phyloP scores from a whole-genome alignment of 2,113 vertebrate species.

The Platysteira castanea region DNA sequence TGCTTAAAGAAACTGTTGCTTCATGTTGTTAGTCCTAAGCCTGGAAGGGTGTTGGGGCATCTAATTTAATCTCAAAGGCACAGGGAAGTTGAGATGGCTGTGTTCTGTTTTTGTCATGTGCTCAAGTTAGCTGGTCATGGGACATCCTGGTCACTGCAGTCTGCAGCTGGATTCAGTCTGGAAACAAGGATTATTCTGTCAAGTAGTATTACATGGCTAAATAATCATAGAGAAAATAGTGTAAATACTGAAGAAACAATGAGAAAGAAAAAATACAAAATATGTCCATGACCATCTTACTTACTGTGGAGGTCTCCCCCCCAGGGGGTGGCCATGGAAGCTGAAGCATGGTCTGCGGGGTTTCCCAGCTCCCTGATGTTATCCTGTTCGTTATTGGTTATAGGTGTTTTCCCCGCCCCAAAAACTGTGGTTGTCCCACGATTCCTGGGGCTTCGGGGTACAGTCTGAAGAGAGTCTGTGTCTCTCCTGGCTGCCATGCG shows the following conservation, averaged over 20 bases:
- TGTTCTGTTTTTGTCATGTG: background rate
- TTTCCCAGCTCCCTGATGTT: too few relatives aligned
- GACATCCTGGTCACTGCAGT: background rate
- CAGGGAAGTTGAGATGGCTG: background rate
- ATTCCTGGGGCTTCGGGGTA: too few relatives aligned
- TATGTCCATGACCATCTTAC: fast-evolving
- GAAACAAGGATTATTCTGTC: background rate
- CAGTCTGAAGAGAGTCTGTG: too few relatives aligned
- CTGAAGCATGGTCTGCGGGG: too few relatives aligned
- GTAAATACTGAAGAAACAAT: background rate
- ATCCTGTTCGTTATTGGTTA: too few relatives aligned
- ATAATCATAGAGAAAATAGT: background rate
- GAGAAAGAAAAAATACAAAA: background rate
- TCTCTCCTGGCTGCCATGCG: too few relatives aligned
- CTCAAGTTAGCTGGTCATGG: fast-evolving
- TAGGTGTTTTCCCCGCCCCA: too few relatives aligned
- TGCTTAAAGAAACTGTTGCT: background rate
- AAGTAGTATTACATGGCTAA: background rate
- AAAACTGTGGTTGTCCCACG: too few relatives aligned
- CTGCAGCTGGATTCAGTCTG: background rate
- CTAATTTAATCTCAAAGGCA: background rate
- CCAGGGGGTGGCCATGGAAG: too few relatives aligned
- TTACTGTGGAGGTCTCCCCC: too few relatives aligned
- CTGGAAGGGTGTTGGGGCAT: background rate
- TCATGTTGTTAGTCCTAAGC: background rate